Base-by-base conservation (phyloP, 2,888 invertebrate genomes). In the Nasonia oneida region DNA sequence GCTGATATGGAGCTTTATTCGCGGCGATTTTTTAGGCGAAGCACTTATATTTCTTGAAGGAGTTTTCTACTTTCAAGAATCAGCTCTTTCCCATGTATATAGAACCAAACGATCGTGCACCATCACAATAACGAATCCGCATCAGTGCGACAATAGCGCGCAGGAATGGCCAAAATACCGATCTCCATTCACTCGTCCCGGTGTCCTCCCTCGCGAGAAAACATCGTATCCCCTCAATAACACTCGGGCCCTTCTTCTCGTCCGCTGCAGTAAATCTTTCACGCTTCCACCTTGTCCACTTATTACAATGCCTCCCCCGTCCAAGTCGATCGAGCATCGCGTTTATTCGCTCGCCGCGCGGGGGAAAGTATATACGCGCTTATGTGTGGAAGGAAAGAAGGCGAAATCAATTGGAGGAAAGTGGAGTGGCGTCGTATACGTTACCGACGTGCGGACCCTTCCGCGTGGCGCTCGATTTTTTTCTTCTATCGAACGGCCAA, bases 371-470 rank as follows among this genome's bases (percentile, higher is more conserved):
- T 6, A 42, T 42, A 47, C 4, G 29, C 29, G 29, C 29, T 29
- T 29, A 29, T 29, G 29, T 42, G n/a, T 15, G 6, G 57, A 18
- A 57, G 57, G 57, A 57, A n/a, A 71, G 29, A 42, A n/a, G 57
- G 14, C 47, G 23, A 61, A 83, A 71, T 83, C 83, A 83, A 83
- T 83, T 73, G 78, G 37, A 50, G 53, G 29, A 73, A n/a, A 73
- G 42, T 73, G n/a, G 42, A 77, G 77, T 73, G 29, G 77, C 50
- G 15, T 15, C 75, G 47, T 76, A 70, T 50, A 71, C 71, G 77
- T 83, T 83, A 83, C 53, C 53, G 67, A 33, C 37, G 18, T 37
- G n/a, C 12, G 8, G 15, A 29, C 50, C 50, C 75, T 3, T 33
- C 18, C 5, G 37, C 3, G 37, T 0, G 4, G 15, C 18, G 15